Percentiles rank a stretch among this genome's conserved stretches.
phyloP scores from a whole-genome alignment of 2,113 vertebrate species.

The Irena cyanogastra region DNA sequence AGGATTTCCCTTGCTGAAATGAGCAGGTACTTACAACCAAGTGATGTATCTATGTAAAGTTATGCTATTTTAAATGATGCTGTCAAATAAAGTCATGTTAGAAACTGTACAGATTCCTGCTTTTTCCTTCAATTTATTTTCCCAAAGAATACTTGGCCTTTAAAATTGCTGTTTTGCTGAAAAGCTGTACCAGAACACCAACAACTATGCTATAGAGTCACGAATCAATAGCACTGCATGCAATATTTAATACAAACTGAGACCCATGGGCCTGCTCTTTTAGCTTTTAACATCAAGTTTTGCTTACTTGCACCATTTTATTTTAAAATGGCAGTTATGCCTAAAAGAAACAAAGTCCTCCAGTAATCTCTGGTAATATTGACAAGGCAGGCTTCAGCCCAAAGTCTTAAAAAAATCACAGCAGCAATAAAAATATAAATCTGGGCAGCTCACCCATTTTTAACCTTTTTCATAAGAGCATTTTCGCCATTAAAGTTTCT shows the following conservation, averaged over 20 bases:
- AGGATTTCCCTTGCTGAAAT: background rate
- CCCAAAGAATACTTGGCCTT: background rate
- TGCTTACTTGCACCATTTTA: background rate
- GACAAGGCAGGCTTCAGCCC: background rate
- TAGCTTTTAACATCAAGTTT: background rate
- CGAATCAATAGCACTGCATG: background rate
- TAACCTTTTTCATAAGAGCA: background rate
- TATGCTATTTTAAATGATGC: background rate
- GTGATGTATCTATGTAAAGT: rapidly evolving
- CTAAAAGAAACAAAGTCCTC: background rate
- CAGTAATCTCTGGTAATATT: background rate
- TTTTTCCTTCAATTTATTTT: background rate
- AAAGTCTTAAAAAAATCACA: background rate
- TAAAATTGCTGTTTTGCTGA: background rate
- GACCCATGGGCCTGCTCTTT: background rate
- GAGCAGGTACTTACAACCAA: background rate
- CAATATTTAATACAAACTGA: background rate
- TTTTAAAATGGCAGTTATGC: background rate
- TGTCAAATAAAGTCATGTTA: background rate
- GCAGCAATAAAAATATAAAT: background rate
- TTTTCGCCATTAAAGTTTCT: background rate
- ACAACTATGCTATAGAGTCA: background rate
- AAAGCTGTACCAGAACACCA: background rate
- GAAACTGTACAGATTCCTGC: background rate
- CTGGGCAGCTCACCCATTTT: background rate